Evolutionary conservation across 2,113 vertebrate species (phyloP).

Genomic region (Microcebus ravelobensis): DNA sequence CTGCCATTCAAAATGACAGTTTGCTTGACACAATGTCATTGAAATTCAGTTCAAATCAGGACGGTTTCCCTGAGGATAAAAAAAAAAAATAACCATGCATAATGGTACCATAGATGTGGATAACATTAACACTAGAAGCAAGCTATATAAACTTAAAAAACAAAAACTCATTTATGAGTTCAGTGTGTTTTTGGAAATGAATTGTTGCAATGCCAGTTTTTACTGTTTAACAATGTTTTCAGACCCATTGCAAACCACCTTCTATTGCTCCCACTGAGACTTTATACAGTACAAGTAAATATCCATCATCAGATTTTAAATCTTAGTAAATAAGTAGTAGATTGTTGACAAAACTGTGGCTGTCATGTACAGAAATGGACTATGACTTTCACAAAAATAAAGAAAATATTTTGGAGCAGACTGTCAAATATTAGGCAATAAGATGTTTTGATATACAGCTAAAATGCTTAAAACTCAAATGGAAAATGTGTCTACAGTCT

Average conservation of each 20-base stretch:
- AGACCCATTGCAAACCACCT: constrained; percentile 2
- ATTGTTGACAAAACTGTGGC: constrained; percentile 27
- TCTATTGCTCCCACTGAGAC: neutral
- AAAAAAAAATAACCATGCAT: neutral
- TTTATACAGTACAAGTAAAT: neutral
- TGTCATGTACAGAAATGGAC: neutral
- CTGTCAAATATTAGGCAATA: constrained; percentile 10
- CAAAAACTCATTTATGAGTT: constrained; percentile 14
- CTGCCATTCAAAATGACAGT: neutral
- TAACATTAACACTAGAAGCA: constrained; percentile 5
- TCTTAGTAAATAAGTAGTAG: constrained; percentile 31
- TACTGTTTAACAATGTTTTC: constrained; percentile 22
- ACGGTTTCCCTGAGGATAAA: neutral
- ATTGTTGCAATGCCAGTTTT: constrained; percentile 31
- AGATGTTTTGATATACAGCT: neutral
- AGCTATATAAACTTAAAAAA: constrained; percentile 3
- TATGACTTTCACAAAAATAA: constrained; percentile 42
- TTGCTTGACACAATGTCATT: constrained; percentile 8
- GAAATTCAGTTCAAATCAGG: constrained; percentile 1
- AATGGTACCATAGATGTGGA: neutral
- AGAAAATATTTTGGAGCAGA: constrained; percentile 45
- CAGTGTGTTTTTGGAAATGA: constrained; percentile 12
- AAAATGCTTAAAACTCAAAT: constrained; percentile 23
- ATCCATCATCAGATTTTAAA: constrained; percentile 38
- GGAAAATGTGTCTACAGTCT: neutral